phyloP scores from a whole-genome alignment of 2,113 vertebrate genomes.

The Aythya baeri region DNA sequence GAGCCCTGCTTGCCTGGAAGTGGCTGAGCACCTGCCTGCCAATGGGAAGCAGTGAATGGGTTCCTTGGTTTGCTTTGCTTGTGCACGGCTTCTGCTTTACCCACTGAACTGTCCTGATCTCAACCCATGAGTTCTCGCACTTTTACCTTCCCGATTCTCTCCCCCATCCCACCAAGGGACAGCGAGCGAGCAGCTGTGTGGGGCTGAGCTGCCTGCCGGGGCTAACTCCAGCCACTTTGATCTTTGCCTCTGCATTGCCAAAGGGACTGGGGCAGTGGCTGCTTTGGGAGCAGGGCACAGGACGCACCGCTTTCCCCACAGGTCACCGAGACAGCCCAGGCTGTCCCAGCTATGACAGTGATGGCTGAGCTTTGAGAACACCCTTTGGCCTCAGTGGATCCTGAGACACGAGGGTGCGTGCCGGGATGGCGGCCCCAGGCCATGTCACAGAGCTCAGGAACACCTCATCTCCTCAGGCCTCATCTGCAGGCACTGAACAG shows the following conservation, averaged over 20 bases:
- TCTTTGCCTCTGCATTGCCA: background rate
- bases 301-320: background rate
- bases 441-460: background rate
- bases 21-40: background rate
- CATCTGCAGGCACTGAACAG: background rate
- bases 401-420: background rate
- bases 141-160: background rate
- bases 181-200: background rate
- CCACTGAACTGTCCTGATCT: background rate
- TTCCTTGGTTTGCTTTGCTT: background rate
- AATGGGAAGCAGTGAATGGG: background rate
- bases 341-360: background rate
- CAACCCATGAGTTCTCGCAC: background rate
- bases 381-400: background rate
- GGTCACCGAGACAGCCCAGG: background rate
- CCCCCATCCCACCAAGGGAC: background rate
- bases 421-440: background rate
- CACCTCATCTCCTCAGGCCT: background rate
- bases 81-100: background rate
- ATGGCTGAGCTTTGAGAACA: background rate
- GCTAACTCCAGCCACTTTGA: background rate
- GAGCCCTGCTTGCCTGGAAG: background rate
- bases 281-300: background rate
- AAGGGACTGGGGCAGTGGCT: background rate
- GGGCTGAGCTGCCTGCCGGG: background rate